Percentiles rank a stretch among this genome's conserved stretches.
These are phyloP conservation scores for Hypselothyrea guttata DNA, from an alignment of 2,888 invertebrate genomes.

Conservation along the genomic window DNA sequence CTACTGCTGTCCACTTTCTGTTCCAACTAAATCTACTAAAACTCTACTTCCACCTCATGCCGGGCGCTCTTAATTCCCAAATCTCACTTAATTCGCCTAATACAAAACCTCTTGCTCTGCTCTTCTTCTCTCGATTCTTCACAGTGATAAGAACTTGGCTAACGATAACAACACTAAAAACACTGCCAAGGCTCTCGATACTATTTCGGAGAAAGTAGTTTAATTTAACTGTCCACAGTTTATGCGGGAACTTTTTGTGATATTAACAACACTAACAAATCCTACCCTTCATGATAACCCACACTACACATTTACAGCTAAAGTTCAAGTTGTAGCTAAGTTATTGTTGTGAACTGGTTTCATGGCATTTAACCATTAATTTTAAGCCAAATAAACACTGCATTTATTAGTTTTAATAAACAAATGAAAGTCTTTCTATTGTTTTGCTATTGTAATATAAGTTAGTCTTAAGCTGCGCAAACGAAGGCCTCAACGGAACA, in stretches of 20 bases:
- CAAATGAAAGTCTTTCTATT: too few relatives aligned
- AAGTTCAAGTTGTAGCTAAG: conserved; percentile 49
- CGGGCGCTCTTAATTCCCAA: conserved; percentile 42
- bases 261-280: conserved; percentile 65
- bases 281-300: conserved; percentile 2
- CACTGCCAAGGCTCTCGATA: conserved; percentile 65
- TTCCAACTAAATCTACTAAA: conserved; percentile 1
- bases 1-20: conserved; percentile 5
- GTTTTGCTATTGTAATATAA: too few relatives aligned
- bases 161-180: conserved; percentile 63
- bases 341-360: too few relatives aligned
- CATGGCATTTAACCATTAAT: too few relatives aligned
- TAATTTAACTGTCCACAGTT: conserved; percentile 26
- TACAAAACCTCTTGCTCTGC: conserved; percentile 52
- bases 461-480: too few relatives aligned
- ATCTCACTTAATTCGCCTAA: conserved; percentile 40
- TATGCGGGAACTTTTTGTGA: conserved; percentile 54
- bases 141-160: conserved; percentile 77
- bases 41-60: conserved; percentile 22
- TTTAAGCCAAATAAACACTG: conserved; percentile 49
- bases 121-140: conserved; percentile 65
- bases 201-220: conserved; percentile 77
- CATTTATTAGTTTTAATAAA: conserved; percentile 43
- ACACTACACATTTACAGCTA: conserved; percentile 33
- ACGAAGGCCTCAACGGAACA: too few relatives aligned